Evolutionary conservation across 1,140 invertebrate genomes (phyloP).

Genomic region (Drosophila lacertosa): DNA sequence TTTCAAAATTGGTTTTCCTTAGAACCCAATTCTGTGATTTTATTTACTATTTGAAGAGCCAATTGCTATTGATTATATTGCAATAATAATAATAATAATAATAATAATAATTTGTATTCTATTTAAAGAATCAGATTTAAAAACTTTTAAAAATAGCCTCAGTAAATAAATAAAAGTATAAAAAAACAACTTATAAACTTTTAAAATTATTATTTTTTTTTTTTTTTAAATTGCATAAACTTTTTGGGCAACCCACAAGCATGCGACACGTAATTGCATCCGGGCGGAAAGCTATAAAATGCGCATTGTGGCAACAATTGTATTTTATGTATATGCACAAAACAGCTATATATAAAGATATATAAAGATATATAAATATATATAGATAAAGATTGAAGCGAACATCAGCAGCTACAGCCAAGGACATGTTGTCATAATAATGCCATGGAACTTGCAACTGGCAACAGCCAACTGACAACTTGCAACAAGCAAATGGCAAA

Average conservation of each 20-base stretch:
- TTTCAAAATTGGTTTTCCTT: conserved; percentile 4
- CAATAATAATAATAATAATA: too few relatives aligned
- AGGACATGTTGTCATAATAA: conserved; percentile 56
- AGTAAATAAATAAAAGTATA: too few relatives aligned
- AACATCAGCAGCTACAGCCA: conserved; percentile 11
- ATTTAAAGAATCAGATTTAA: too few relatives aligned
- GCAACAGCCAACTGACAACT: conserved; percentile 13
- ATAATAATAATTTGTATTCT: too few relatives aligned
- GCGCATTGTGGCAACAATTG: conserved; percentile 6
- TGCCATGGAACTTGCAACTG: conserved; percentile 32
- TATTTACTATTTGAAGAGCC: conserved; percentile 19
- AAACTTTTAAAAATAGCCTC: too few relatives aligned
- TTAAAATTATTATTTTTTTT: too few relatives aligned
- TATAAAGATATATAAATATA: neutral
- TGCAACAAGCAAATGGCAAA: conserved; percentile 25
- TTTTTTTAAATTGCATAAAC: too few relatives aligned
- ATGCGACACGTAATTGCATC: neutral
- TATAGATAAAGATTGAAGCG: neutral
- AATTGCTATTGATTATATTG: too few relatives aligned
- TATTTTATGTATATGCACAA: conserved; percentile 4
- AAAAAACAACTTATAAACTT: too few relatives aligned
- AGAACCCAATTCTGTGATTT: neutral
- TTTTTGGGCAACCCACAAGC: neutral
- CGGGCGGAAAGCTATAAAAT: neutral
- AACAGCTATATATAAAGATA: neutral